Evolutionary conservation across 2,113 vertebrate genomes (phyloP).

Genomic region (Sebastes schlegelii): DNA sequence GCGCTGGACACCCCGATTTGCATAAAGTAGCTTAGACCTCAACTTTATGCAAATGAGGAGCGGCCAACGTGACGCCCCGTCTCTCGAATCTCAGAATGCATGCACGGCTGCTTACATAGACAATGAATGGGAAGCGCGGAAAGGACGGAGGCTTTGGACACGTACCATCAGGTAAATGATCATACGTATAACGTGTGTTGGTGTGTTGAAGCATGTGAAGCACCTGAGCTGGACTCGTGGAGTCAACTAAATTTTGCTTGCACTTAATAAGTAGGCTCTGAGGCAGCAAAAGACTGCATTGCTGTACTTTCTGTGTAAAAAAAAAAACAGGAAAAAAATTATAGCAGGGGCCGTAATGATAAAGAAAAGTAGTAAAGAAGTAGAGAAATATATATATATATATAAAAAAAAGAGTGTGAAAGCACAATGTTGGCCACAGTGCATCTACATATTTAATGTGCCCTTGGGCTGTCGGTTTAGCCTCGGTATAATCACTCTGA

Average conservation of each 20-base stretch:
- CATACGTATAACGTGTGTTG: neutral
- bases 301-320: conserved; percentile 3
- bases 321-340: neutral
- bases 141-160: neutral
- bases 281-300: conserved; percentile 1
- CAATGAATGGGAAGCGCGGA: no score
- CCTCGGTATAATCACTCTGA: conserved; percentile 40
- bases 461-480: conserved; percentile 57
- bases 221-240: neutral
- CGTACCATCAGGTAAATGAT: neutral
- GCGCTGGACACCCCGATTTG: no score
- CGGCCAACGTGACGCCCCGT: no score
- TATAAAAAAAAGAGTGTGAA: conserved; percentile 19
- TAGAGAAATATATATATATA: conserved; percentile 30
- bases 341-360: neutral
- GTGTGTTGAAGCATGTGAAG: neutral
- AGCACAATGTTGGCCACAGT: conserved; percentile 31
- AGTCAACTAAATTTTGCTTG: neutral
- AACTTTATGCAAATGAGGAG: no score
- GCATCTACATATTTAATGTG: conserved; percentile 67
- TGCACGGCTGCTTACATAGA: no score
- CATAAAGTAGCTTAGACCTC: no score
- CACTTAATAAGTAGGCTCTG: neutral
- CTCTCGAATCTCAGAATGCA: no score
- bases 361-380: conserved; percentile 4